Evolutionary conservation across 2,888 invertebrate species (phyloP).

Genomic region (Stegana nigrithorax): DNA sequence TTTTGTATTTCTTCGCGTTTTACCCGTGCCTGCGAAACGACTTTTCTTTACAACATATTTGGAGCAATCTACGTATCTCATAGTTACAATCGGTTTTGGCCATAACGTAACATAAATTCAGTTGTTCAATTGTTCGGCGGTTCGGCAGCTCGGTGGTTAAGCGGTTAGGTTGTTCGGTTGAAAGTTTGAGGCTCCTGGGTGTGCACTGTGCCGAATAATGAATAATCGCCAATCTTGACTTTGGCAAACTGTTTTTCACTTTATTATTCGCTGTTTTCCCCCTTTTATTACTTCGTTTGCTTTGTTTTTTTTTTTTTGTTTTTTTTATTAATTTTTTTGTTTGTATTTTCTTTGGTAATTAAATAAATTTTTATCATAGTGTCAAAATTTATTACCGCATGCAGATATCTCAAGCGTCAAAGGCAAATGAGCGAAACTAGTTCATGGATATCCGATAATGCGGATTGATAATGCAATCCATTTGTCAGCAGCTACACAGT

Average conservation of each 20-base stretch:
- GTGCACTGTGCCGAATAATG: not conserved
- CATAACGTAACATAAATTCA: not conserved
- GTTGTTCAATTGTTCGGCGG: too few relatives aligned
- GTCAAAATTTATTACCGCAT: conserved; percentile 8
- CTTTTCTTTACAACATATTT: not conserved
- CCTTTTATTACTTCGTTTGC: too few relatives aligned
- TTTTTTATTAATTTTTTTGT: too few relatives aligned
- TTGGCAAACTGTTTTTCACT: not conserved
- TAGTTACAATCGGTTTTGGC: not conserved
- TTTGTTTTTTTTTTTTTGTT: too few relatives aligned
- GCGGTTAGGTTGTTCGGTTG: too few relatives aligned
- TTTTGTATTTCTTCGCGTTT: not conserved
- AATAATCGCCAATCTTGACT: not conserved
- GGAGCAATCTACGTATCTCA: not conserved
- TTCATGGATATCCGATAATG: not conserved
- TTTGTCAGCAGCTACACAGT: too few relatives aligned
- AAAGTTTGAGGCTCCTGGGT: conserved; percentile 6
- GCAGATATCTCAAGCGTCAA: not conserved
- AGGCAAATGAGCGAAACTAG: not conserved
- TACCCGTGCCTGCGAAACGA: not conserved
- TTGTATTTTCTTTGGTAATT: too few relatives aligned
- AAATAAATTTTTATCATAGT: too few relatives aligned
- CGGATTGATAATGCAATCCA: not conserved
- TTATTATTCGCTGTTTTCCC: too few relatives aligned
- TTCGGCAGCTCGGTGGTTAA: too few relatives aligned